phyloP scores from a whole-genome alignment of 2,797 vertebrate genomes.

The Urophycis tenuis region DNA sequence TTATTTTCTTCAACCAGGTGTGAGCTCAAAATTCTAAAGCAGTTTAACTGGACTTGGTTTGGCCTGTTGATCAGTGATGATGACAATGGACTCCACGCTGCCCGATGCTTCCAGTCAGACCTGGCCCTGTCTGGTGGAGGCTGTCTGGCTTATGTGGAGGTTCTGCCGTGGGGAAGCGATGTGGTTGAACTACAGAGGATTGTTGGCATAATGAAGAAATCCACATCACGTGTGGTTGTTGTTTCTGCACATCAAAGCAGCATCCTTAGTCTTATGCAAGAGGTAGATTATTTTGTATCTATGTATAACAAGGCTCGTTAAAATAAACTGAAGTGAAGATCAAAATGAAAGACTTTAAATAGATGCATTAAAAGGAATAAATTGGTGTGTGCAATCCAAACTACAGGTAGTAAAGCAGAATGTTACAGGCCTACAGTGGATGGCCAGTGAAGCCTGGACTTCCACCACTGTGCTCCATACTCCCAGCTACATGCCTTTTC shows the following conservation, averaged over 20 bases:
- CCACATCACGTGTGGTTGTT: conserved; percentile 39
- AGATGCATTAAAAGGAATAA: too few relatives aligned
- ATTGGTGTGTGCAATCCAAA: not conserved
- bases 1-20: conserved; percentile 39
- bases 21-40: conserved; percentile 32
- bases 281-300: conserved; percentile 22
- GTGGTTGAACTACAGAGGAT: conserved; percentile 36
- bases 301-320: too few relatives aligned
- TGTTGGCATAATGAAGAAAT: conserved; percentile 36
- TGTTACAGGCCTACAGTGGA: conserved; percentile 50
- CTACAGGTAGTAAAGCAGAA: conserved; percentile 44
- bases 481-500: conserved; percentile 38
- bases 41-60: conserved; percentile 64
- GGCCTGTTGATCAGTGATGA: conserved; percentile 63
- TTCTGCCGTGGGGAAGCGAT: conserved; percentile 51
- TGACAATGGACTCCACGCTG: conserved; percentile 63
- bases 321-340: too few relatives aligned
- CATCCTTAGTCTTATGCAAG: conserved; percentile 43
- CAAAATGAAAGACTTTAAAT: too few relatives aligned
- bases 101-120: conserved; percentile 49
- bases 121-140: conserved; percentile 32
- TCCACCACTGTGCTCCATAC: conserved; percentile 39
- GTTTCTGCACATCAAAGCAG: conserved; percentile 44
- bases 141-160: conserved; percentile 60
- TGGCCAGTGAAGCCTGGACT: conserved; percentile 52